These are phyloP conservation scores for Sus cebifrons DNA, from an alignment of 2,797 vertebrate species.

Conservation along the genomic window DNA sequence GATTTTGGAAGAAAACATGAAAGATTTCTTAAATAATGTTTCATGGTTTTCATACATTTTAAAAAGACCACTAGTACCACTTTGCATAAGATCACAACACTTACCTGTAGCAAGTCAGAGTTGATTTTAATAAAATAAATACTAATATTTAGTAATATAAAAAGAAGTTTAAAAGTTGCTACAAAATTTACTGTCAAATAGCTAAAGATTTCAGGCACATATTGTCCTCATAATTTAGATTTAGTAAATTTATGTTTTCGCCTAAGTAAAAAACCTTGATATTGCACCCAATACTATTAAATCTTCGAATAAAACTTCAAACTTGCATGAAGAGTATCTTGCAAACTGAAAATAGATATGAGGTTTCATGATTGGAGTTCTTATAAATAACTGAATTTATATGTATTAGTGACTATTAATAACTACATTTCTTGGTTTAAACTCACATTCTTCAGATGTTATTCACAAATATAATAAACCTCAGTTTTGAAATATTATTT, in stretches of 20 bases:
- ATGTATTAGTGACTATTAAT: not conserved
- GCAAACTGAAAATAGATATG: not conserved
- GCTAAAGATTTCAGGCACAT: too few relatives aligned
- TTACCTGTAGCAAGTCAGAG: too few relatives aligned
- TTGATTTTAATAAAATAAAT: too few relatives aligned
- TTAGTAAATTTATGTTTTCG: constrained; percentile 32
- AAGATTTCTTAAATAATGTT: too few relatives aligned
- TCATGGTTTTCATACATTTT: too few relatives aligned
- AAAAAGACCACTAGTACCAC: too few relatives aligned
- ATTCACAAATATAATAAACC: not conserved
- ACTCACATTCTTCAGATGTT: not conserved
- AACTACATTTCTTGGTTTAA: not conserved
- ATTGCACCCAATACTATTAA: not conserved
- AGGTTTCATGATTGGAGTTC: not conserved
- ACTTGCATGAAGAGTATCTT: not conserved
- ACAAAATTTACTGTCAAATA: too few relatives aligned
- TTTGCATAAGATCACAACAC: too few relatives aligned
- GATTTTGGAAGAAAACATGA: not conserved
- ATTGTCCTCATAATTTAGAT: not conserved
- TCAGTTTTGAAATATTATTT: constrained; percentile 15
- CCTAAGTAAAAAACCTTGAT: not conserved
- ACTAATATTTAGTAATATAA: too few relatives aligned
- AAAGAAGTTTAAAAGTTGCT: too few relatives aligned
- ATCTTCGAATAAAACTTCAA: not conserved
- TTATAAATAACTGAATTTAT: not conserved